Evolutionary conservation across 2,888 invertebrate species (phyloP), one percentile per base, ranked within the genome.

Genomic region (Acrocera orbiculus): DNA sequence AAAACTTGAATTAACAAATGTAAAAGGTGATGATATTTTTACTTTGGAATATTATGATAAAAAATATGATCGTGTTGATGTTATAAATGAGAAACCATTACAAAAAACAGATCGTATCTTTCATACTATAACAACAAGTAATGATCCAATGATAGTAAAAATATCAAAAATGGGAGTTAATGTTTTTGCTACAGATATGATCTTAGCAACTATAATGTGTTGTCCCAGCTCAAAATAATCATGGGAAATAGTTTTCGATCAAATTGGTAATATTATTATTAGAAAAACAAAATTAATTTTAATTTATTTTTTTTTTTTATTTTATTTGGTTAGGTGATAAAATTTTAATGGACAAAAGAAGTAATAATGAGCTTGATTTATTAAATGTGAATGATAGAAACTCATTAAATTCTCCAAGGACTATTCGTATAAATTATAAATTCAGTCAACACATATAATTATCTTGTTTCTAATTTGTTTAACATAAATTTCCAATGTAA

Each of bases 351-450:
- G 98, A 98, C 57, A 98, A 96, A 62, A 75, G 98, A 41, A 95
- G 96, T 61, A 90, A 92, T 58, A 92, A 92, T 0, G 92, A 92
- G 58, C 92, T 95, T 53, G 93, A 98, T 66, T 64, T 96, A 53
- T 61, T 98, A 46, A 95, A 96, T 2, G 98, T 98, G 1, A 95
- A 93, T 53, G 96, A 98, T 52, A 83, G 83, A 32, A 86, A 79
- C 55, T 86, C 87, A 22, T 73, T 95, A 44, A 99, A 99, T 62
- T 87, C 92, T 0, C 93, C 95, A 6, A 72, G 90, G 31, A 95
- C 98, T 1, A 95, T 96, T 0, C 93, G 93, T 58, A 95, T 98
- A 53, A 98, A 99, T 63, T 95, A 96, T 56, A 99, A 98, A 62
- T 98, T 98, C 63, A 92, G 93, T 36, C 96, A 98, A 52, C 98